Evolutionary conservation across 2,113 vertebrate species (phyloP), one percentile per base, ranked within the genome.

Genomic region (Lepisosteus osseus): DNA sequence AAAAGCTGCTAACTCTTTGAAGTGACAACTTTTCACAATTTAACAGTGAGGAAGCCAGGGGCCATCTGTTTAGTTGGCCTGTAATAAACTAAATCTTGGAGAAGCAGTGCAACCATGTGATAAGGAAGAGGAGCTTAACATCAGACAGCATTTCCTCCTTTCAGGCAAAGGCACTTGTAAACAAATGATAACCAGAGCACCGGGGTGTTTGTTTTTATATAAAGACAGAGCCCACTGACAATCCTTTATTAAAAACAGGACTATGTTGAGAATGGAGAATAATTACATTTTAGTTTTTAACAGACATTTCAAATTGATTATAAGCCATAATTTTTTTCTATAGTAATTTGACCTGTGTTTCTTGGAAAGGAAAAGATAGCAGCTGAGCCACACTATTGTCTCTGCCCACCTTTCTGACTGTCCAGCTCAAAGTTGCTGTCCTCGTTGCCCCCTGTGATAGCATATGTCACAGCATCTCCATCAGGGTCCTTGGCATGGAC

Each of bases 351-450:
- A 29, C 29, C 29, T 29, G 29, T 29, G 29, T 29, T 29, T 29
- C 29, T 29, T 29, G 29, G 29, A 29, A 29, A 29, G 29, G 29
- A 29, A 29, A 29, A 29, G 29, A 29, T 29, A 29, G 29, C 29
- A 29, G 29, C 29, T 29, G 29, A 29, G 29, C 29, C 29, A 29
- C 29, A 29, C 29, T 29, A 29, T 29, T 29, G 29, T 29, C 29
- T 29, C 67, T 29, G 9, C 82, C 72, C 78, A 95, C 95, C 95
- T 84, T 94, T 97, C 72, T 95, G 92, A 75, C 90, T 92, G 83
- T 97, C 94, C 71, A 97, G 51, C 57, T 94, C 90, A 78, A 96
- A 96, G 83, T 95, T 96, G 71, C 94, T 94, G 76, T 96, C 94
- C 83, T 95, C 92, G 5, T 96, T 95, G 45, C 95, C 95, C 3